Evolutionary conservation across 2,113 vertebrate genomes (phyloP).

Genomic region (Eidolon helvum): DNA sequence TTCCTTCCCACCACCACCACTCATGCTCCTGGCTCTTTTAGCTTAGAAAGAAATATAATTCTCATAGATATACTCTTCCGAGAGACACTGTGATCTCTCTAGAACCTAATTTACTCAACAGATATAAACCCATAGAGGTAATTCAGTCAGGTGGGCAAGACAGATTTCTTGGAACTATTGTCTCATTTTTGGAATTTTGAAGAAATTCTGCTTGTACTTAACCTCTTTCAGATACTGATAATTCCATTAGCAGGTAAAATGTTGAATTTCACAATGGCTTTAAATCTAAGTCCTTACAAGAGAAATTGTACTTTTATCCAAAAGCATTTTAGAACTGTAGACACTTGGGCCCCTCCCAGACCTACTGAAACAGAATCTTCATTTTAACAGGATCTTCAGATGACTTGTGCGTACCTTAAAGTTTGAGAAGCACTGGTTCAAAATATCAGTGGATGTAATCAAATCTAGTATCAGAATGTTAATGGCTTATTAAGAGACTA

Average conservation of each 20-base stretch:
- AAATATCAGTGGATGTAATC: background rate
- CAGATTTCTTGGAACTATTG: background rate
- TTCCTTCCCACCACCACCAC: background rate
- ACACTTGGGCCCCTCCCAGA: no score
- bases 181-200: background rate
- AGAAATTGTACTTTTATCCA: constrained; percentile 10
- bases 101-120: background rate
- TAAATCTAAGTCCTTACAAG: background rate
- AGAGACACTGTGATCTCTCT: background rate
- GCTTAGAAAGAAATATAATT: background rate
- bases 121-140: background rate
- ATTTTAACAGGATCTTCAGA: background rate
- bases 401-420: background rate
- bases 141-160: background rate
- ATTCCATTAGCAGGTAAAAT: background rate
- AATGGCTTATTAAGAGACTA: constrained; percentile 38
- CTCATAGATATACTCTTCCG: background rate
- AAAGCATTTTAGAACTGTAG: background rate
- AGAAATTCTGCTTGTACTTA: background rate
- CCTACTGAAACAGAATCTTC: constrained; percentile 1
- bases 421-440: constrained; percentile 4
- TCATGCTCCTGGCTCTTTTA: background rate
- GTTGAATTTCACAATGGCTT: background rate
- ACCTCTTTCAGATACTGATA: background rate
- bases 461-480: background rate